Evolutionary conservation across 2,888 invertebrate species (phyloP).

Genomic region (Tenodera sinensis): DNA sequence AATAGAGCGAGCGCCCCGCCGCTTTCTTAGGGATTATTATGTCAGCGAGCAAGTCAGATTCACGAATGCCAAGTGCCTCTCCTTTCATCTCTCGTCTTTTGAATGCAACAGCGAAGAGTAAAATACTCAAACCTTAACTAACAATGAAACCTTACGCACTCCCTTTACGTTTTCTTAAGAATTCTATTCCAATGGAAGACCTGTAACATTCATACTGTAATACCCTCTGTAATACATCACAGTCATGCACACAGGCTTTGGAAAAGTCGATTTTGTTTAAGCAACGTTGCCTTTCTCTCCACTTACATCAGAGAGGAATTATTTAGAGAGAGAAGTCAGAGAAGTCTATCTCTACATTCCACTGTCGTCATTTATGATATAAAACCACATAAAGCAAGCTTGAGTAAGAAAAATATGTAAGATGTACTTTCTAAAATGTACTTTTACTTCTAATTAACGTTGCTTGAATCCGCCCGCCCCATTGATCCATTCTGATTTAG

Average conservation of each 20-base stretch:
- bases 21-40: background rate
- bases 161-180: background rate
- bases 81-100: background rate
- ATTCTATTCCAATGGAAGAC: background rate
- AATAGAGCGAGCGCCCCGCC: background rate
- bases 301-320: background rate
- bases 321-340: background rate
- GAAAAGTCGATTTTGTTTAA: background rate
- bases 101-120: background rate
- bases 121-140: background rate
- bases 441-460: too few species aligned
- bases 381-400: too few species aligned
- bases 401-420: too few species aligned
- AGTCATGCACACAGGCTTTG: background rate
- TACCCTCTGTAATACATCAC: background rate
- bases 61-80: background rate
- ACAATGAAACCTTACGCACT: background rate
- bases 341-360: background rate
- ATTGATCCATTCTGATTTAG: too few species aligned
- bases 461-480: too few species aligned
- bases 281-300: background rate
- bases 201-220: background rate
- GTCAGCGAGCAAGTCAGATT: background rate
- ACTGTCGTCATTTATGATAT: too few species aligned
- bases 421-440: too few species aligned